These are phyloP conservation scores for Bradypus variegatus DNA, from an alignment of 2,797 vertebrate genomes.

Conservation along the genomic window DNA sequence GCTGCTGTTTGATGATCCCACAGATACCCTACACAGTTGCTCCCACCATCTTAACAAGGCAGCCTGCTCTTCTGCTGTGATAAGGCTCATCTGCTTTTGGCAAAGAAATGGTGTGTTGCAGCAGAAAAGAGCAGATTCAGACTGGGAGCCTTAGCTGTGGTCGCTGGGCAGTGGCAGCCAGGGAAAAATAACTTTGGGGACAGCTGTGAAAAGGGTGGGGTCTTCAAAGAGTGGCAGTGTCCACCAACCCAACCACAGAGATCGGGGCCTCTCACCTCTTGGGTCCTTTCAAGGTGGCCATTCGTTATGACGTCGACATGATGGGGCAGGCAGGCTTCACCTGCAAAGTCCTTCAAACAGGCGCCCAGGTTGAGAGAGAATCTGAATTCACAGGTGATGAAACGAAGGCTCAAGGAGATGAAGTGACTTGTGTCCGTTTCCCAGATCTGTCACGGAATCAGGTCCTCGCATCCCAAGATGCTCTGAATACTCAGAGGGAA, in stretches of 20 bases:
- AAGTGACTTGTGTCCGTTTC: not conserved
- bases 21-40: not conserved
- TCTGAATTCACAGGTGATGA: accelerated
- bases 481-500: not conserved
- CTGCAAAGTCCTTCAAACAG: not conserved
- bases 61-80: not conserved
- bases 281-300: not conserved
- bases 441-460: no score
- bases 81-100: accelerated
- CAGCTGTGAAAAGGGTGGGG: not conserved
- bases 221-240: not conserved
- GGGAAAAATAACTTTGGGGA: no score
- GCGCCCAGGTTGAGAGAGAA: not conserved
- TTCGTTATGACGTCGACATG: accelerated
- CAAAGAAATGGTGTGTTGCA: not conserved
- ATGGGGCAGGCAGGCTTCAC: accelerated
- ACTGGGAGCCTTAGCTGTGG: not conserved
- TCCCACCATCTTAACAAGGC: accelerated
- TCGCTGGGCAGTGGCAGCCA: accelerated
- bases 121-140: not conserved
- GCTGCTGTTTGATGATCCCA: not conserved
- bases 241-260: no score
- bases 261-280: not conserved
- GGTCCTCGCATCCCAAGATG: not conserved
- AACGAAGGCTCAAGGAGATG: not conserved